These are phyloP conservation scores for Coluber constrictor DNA, from an alignment of 2,797 vertebrate genomes.

Conservation along the genomic window DNA sequence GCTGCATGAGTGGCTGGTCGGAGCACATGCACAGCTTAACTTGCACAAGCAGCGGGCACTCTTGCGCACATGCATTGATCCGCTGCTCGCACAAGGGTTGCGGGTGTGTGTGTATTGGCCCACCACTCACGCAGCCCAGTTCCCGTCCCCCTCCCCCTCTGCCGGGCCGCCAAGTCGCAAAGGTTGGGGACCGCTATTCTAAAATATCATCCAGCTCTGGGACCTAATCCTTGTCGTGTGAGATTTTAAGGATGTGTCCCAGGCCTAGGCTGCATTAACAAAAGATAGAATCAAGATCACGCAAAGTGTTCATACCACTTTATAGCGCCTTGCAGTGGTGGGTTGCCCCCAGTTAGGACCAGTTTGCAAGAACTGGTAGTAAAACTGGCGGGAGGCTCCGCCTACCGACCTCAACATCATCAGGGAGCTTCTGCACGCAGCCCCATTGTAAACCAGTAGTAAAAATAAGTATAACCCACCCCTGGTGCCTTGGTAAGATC, in stretches of 20 bases:
- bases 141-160: no score
- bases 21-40: neutral
- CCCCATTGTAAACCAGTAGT: no score
- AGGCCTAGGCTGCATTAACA: neutral
- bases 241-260: neutral
- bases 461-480: no score
- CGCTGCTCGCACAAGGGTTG: neutral
- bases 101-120: rapidly evolving
- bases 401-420: no score
- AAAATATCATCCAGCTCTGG: neutral
- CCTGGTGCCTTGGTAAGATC: neutral
- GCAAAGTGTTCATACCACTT: neutral
- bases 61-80: rapidly evolving
- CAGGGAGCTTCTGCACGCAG: no score
- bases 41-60: neutral
- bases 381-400: no score
- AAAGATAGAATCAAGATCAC: neutral
- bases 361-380: no score
- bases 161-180: neutral
- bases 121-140: neutral
- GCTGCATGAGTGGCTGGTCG: rapidly evolving
- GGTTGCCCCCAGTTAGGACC: no score
- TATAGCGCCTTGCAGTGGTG: neutral
- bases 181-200: neutral
- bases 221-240: neutral